Evolutionary conservation across 2,888 invertebrate species (phyloP).

Genomic region (Timema cristinae): DNA sequence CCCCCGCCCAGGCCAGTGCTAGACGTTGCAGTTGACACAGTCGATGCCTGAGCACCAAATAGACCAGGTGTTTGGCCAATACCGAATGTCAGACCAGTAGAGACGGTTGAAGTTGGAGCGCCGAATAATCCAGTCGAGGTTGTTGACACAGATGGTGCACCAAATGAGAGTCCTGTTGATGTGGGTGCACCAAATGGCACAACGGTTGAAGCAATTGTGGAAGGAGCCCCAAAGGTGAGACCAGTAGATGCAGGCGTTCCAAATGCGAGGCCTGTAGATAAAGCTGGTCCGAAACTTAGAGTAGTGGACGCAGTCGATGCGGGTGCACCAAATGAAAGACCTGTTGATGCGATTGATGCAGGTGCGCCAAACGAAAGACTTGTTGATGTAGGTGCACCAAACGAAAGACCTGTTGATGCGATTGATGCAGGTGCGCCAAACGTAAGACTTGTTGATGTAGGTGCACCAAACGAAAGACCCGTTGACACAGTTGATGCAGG

Average conservation of each 20-base stretch:
- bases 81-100: conserved; percentile 10
- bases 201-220: conserved; percentile 32
- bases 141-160: conserved; percentile 4
- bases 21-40: too few relatives aligned
- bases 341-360: conserved; percentile 34
- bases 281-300: conserved; percentile 16
- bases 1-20: background rate
- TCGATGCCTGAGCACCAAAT: too few relatives aligned
- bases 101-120: conserved; percentile 9
- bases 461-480: conserved; percentile 41
- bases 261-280: conserved; percentile 18
- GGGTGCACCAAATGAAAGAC: conserved; percentile 42
- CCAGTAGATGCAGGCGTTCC: conserved; percentile 33
- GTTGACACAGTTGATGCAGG: conserved; percentile 34
- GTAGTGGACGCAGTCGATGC: conserved; percentile 32
- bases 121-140: background rate
- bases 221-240: conserved; percentile 27
- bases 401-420: conserved; percentile 40
- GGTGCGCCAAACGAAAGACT: conserved; percentile 27
- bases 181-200: conserved; percentile 11
- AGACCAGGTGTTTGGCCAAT: too few relatives aligned
- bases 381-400: conserved; percentile 38
- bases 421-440: conserved; percentile 28
- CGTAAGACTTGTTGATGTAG: conserved; percentile 29
- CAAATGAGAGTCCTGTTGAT: background rate